Conservation (phyloP, 2,113 vertebrate species). For the Poeciliopsis prolifica region DNA sequence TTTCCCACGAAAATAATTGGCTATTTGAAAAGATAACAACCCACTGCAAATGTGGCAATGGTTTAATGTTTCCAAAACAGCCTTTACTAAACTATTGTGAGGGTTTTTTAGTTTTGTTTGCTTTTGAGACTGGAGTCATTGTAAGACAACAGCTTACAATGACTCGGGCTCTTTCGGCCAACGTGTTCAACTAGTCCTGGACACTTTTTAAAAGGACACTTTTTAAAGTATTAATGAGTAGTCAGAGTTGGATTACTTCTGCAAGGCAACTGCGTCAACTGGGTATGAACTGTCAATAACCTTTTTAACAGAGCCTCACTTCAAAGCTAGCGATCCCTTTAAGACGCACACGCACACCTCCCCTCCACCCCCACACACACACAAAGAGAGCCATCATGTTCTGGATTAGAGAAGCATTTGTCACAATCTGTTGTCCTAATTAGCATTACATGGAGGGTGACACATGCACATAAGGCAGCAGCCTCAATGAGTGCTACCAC, state of each 20-base stretch:
- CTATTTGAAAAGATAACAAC: neutral
- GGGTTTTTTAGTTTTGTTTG: neutral
- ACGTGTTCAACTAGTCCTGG: too few species aligned
- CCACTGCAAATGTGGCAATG: neutral
- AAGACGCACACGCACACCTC: neutral
- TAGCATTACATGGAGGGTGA: conserved; percentile 48
- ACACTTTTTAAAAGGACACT: too few species aligned
- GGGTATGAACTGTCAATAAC: neutral
- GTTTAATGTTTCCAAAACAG: neutral
- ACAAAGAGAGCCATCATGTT: conserved; percentile 12
- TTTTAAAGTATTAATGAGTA: too few species aligned
- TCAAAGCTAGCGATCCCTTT: neutral
- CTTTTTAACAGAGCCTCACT: neutral
- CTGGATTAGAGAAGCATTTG: conserved; percentile 38
- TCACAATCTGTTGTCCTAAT: conserved; percentile 40
- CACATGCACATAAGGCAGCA: conserved; percentile 35
- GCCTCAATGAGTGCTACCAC: conserved; percentile 57
- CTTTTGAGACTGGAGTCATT: neutral
- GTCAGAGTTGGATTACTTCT: too few species aligned
- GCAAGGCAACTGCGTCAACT: too few species aligned
- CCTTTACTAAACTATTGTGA: neutral
- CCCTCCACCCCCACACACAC: too few species aligned
- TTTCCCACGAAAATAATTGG: neutral
- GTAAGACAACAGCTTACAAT: neutral
- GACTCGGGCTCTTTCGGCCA: too few species aligned